phyloP scores from a whole-genome alignment of 2,113 vertebrate genomes.

The Choloepus hoffmanni region DNA sequence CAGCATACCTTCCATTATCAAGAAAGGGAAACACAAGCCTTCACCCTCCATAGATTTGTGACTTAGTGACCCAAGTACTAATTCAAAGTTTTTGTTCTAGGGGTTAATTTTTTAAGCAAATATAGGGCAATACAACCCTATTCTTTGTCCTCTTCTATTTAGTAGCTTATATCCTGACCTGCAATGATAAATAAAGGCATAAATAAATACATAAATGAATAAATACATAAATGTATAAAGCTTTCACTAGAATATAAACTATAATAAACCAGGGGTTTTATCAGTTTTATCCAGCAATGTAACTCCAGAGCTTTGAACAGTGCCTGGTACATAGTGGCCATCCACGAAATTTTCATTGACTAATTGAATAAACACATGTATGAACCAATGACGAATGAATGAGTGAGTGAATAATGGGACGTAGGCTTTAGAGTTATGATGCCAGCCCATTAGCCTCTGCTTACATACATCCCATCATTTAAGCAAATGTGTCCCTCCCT shows the following conservation, averaged over 20 bases:
- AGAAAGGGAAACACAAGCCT: neutral
- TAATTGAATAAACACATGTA: neutral
- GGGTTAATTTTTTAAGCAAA: conserved; percentile 20
- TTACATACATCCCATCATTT: neutral
- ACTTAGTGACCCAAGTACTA: neutral
- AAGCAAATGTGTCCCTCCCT: neutral
- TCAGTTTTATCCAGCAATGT: neutral
- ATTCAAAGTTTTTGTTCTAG: neutral
- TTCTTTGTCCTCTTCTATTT: neutral
- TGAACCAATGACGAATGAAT: neutral
- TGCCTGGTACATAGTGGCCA: neutral
- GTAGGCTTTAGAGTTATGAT: neutral
- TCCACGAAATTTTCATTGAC: neutral
- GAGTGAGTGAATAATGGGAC: neutral
- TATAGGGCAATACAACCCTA: neutral
- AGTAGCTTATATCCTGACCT: neutral
- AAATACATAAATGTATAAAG: neutral
- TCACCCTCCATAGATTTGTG: neutral
- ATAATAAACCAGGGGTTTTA: neutral
- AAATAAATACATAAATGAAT: neutral
- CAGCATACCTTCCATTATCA: neutral
- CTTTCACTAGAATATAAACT: neutral
- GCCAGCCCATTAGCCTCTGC: neutral
- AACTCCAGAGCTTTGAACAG: conserved; percentile 37
- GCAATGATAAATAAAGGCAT: neutral